Percentiles rank a stretch among this genome's conserved stretches.
These are phyloP conservation scores for Strigops habroptila DNA, from an alignment of 2,113 vertebrate species.

Conservation along the genomic window DNA sequence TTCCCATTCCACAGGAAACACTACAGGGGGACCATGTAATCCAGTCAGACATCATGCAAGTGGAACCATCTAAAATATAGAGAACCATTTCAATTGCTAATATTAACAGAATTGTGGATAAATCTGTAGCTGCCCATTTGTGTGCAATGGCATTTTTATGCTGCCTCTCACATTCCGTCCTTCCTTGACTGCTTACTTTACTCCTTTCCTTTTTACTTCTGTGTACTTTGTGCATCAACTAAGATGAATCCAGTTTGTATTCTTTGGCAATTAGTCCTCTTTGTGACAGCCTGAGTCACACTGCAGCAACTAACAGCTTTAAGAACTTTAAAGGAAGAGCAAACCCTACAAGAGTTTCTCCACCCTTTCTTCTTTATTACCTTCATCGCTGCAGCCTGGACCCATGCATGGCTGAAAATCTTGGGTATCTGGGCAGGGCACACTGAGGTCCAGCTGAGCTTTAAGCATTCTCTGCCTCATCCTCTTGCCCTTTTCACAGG, in stretches of 20 bases:
- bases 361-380: constrained; percentile 64
- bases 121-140: background rate
- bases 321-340: background rate
- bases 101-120: background rate
- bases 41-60: constrained; percentile 99
- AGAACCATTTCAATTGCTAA: background rate
- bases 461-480: constrained; percentile 99
- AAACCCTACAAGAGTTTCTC: background rate
- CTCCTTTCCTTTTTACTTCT: background rate
- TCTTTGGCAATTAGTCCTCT: background rate
- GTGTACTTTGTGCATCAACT: background rate
- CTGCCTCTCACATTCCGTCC: background rate
- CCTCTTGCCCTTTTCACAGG: constrained; percentile 95
- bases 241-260: background rate
- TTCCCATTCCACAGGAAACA: constrained; percentile 86
- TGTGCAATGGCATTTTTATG: background rate
- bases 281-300: background rate
- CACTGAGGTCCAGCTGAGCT: constrained; percentile 94
- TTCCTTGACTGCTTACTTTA: background rate
- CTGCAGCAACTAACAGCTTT: background rate
- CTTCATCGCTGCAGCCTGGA: constrained; percentile 94
- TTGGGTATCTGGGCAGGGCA: constrained; percentile 95
- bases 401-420: constrained; percentile 99
- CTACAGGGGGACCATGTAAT: constrained; percentile 97
- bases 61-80: constrained; percentile 85